Conservation (phyloP, 2,797 vertebrate genomes). For the Microhierax caerulescens region DNA sequence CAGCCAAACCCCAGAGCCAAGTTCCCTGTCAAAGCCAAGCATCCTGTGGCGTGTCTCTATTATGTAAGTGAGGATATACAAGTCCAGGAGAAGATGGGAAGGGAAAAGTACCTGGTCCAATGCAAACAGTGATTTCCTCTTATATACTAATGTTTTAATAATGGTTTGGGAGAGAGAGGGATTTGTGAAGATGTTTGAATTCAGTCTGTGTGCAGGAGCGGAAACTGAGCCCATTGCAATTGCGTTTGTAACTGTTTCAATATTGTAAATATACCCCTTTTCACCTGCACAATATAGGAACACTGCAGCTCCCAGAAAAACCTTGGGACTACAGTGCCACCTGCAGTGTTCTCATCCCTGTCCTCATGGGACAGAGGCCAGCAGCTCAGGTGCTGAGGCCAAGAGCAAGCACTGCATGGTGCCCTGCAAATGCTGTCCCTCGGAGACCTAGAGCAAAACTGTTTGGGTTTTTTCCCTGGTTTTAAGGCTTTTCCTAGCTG, state of each 20-base stretch:
- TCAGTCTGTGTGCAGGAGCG: neutral
- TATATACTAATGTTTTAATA: neutral
- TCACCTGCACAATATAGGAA: neutral
- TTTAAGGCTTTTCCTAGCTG: neutral
- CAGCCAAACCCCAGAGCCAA: neutral
- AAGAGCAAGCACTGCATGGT: fast-evolving
- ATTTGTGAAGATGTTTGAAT: neutral
- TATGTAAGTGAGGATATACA: neutral
- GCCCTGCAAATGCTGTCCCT: neutral
- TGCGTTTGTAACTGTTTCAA: neutral
- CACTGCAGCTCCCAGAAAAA: neutral
- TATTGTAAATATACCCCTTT: neutral
- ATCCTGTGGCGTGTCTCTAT: conserved; percentile 14
- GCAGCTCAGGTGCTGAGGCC: neutral
- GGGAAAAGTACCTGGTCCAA: neutral
- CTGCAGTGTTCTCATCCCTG: neutral
- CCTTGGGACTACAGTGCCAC: neutral
- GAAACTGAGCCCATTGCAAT: neutral
- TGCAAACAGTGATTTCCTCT: conserved; percentile 10
- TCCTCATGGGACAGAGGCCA: neutral
- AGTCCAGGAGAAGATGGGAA: neutral
- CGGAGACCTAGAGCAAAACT: neutral
- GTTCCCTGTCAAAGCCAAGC: neutral
- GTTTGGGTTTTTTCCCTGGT: neutral
- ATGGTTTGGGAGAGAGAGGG: neutral